phyloP scores from a whole-genome alignment of 2,888 invertebrate species.

The Phytoseiulus persimilis region DNA sequence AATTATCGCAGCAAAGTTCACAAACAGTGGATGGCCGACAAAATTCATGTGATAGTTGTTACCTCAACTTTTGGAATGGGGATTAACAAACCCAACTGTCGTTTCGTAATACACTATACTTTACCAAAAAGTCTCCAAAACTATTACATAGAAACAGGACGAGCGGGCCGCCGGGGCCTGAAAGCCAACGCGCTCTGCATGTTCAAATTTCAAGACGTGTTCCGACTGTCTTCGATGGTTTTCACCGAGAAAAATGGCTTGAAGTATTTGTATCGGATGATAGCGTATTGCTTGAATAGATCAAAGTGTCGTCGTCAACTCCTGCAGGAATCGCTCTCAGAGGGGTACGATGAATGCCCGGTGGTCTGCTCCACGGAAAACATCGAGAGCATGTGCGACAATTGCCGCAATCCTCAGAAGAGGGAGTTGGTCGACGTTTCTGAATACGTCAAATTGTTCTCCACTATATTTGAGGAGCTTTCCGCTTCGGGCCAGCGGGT shows the following conservation, averaged over 20 bases:
- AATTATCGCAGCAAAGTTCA: slow-evolving; percentile 31
- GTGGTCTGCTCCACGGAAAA: slow-evolving; percentile 7
- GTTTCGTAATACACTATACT: slow-evolving; percentile 18
- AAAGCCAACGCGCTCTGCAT: slow-evolving; percentile 9
- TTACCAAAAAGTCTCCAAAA: slow-evolving; percentile 23
- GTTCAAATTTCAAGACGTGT: slow-evolving; percentile 36
- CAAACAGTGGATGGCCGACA: slow-evolving; percentile 7
- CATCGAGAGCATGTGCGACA: slow-evolving; percentile 24
- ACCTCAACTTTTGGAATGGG: slow-evolving; percentile 28
- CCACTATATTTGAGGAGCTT: slow-evolving; percentile 33
- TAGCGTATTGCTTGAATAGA: background rate
- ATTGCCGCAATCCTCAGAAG: slow-evolving; percentile 20
- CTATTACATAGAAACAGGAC: slow-evolving; percentile 26
- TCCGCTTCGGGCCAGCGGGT: slow-evolving; percentile 10
- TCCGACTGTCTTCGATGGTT: slow-evolving; percentile 19
- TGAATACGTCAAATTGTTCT: slow-evolving; percentile 28
- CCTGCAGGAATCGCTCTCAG: slow-evolving; percentile 14
- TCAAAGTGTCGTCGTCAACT: slow-evolving; percentile 7
- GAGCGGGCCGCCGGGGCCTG: slow-evolving; percentile 7
- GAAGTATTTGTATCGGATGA: slow-evolving; percentile 11
- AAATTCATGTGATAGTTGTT: slow-evolving; percentile 28
- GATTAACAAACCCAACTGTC: slow-evolving; percentile 11
- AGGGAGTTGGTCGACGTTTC: background rate
- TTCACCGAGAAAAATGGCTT: slow-evolving; percentile 19
- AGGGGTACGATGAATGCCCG: background rate